Base-by-base conservation (phyloP, 2,797 vertebrate genomes). In the Emydoidea blandingii region DNA sequence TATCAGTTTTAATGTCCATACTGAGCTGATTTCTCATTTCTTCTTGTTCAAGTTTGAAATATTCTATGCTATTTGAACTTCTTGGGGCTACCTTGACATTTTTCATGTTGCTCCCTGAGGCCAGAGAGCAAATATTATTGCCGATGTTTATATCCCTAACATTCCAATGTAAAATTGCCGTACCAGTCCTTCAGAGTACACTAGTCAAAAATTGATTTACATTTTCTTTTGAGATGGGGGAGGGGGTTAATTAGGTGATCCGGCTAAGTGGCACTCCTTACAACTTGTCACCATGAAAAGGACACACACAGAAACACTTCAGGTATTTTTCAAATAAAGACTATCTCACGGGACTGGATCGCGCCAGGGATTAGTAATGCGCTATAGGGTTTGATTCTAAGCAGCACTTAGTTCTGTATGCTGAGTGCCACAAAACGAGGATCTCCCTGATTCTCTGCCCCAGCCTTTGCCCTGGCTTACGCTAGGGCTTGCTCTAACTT, bases 351-450 rank as follows among this genome's bases (percentile, higher is more conserved):
- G 59, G 31, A 62, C 59, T 62, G 31, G 29, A 62, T 34, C n/a
- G 62, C 59, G 15, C 29, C 34, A 8, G 62, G 34, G 4, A 65
- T 83, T 85, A 78, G 10, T 72, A 68, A 27, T 7, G 15, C 1
- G 1, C 12, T 37, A 2, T 0, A 1, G 3, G 53, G n/a, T 62
- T 21, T n/a, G 12, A 74, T 5, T 65, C 5, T 16, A 56, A 79
- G 27, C 8, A 81, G 56, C 65, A 34, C 68, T 78, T n/a, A 15
- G 27, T 5, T 11, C 10, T 86, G 31, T 23, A 72, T 12, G 37
- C 68, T 23, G 10, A 12, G 37, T 41, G 34, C 12, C 12, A 11
- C 72, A 4, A 3, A 53, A 83, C 41, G 21, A 9, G 76, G 23
- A 68, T 5, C 52, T 65, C 65, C 80, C 68, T 37, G 41, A 50